Evolutionary conservation across 2,113 vertebrate genomes (phyloP).

Genomic region (Piliocolobus tephrosceles): DNA sequence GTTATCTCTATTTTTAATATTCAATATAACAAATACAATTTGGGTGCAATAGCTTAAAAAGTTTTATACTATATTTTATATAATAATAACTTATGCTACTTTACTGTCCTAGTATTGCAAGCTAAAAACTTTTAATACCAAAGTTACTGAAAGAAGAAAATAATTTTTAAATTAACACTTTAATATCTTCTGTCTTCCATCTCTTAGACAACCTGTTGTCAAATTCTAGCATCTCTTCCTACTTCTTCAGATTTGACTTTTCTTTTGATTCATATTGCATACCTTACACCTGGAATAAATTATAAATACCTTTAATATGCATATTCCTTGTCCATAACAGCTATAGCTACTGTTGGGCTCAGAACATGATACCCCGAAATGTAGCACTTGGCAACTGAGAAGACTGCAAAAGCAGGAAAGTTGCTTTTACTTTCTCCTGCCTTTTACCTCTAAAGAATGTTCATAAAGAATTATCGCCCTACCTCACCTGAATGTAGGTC

Average conservation of each 20-base stretch:
- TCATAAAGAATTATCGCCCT: not conserved
- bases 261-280: constrained; percentile 10
- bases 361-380: not conserved
- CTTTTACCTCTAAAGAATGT: not conserved
- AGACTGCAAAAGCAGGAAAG: not conserved
- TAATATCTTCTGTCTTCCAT: not conserved
- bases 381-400: not conserved
- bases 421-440: not conserved
- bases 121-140: not conserved
- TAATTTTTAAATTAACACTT: constrained; percentile 2
- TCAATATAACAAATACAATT: not conserved
- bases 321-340: not conserved
- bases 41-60: not conserved
- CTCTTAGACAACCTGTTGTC: not conserved
- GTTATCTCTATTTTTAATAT: constrained; percentile 31
- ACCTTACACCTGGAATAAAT: not conserved
- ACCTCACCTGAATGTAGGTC: not conserved
- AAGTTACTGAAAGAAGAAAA: too few species aligned
- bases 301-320: not conserved
- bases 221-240: constrained; percentile 15
- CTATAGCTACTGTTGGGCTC: not conserved
- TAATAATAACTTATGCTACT: not conserved
- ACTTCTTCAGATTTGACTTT: constrained; percentile 35
- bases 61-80: not conserved
- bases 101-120: not conserved